A percentile compares a stretch with the other conserved stretches of the same genome.
These are phyloP conservation scores for Hydrolagus affinis DNA, from an alignment of 2,113 vertebrate species.

Conservation along the genomic window DNA sequence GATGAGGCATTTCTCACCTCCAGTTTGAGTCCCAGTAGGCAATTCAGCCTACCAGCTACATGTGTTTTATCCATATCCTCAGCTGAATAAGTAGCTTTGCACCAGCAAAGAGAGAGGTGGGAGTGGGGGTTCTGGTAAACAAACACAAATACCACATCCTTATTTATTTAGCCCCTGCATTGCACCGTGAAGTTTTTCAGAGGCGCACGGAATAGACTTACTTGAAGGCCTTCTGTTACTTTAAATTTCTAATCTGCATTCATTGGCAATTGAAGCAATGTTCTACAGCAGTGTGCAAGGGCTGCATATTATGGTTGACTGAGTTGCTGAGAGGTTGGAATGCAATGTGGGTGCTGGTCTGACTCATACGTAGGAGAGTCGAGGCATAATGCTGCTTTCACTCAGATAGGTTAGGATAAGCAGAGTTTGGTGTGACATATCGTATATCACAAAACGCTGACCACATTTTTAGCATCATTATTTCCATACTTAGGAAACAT, in stretches of 20 bases:
- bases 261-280: too few relatives aligned
- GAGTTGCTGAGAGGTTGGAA: neutral
- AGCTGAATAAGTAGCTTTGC: neutral
- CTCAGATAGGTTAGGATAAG: neutral
- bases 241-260: too few relatives aligned
- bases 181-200: neutral
- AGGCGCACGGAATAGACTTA: too few relatives aligned
- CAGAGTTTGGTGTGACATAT: neutral
- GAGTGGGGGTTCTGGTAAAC: neutral
- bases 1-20: neutral
- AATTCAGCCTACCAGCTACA: neutral
- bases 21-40: neutral
- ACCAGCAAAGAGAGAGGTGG: neutral
- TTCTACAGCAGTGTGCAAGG: neutral
- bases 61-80: neutral
- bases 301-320: neutral
- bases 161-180: too few relatives aligned
- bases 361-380: neutral
- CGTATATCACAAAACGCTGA: constrained; percentile 6
- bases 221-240: too few relatives aligned
- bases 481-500: neutral
- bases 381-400: neutral
- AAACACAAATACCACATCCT: neutral
- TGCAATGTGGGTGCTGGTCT: neutral
- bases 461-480: constrained; percentile 1